phyloP scores from a whole-genome alignment of 2,113 vertebrate genomes.

The Boleophthalmus pectinirostris region DNA sequence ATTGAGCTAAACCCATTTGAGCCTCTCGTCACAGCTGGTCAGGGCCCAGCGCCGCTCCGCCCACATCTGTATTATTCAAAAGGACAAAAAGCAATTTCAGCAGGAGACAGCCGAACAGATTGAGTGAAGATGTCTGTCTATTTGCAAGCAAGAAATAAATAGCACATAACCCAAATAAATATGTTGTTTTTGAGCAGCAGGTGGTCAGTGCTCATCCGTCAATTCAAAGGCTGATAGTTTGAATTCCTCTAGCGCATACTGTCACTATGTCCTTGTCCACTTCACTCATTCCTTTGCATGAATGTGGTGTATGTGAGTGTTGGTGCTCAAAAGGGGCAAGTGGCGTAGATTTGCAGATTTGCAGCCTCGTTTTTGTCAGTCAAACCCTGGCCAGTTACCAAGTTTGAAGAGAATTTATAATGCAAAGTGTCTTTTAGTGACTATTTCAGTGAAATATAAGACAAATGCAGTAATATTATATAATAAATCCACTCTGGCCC shows the following conservation, averaged over 20 bases:
- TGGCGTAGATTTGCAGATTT: neutral
- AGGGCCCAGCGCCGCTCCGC: neutral
- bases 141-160: neutral
- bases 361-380: neutral
- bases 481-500: neutral
- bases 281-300: no score
- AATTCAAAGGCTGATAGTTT: no score
- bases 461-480: no score
- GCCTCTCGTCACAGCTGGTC: constrained; percentile 35
- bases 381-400: no score
- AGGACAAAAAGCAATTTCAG: constrained; percentile 16
- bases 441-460: no score
- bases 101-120: neutral
- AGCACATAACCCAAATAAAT: neutral
- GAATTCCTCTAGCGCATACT: no score
- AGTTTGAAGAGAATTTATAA: no score
- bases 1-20: constrained; percentile 24
- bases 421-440: no score
- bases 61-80: neutral
- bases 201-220: no score
- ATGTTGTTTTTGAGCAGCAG: neutral
- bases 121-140: neutral
- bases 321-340: no score
- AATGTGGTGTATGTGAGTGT: no score
- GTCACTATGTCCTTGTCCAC: no score